Evolutionary conservation across 2,888 invertebrate genomes (phyloP), one percentile per base, ranked within the genome.

Genomic region (Philonicus albiceps): DNA sequence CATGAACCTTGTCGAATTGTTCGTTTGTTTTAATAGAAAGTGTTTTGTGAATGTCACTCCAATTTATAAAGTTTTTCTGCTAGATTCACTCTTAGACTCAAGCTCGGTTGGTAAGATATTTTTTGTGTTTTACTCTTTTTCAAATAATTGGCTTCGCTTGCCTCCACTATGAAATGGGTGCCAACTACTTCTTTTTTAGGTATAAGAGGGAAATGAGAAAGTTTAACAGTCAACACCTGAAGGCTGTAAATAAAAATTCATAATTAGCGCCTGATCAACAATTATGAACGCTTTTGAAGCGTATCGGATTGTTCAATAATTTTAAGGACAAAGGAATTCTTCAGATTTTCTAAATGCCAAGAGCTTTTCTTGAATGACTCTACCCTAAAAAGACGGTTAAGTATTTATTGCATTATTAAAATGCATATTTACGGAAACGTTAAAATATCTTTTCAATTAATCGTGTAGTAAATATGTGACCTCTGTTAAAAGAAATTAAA

Each of bases 1-100:
- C 75, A 37, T 37, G 75, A 75, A 75, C 75, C 75, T 75, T 75
- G 75, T 75, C 37, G 75, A 75, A 75, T 37, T 75, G 37, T 31
- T 75, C 19, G 37, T 37, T 75, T 75, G 75, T 31, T 75, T 75
- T 31, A 37, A 19, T 75, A 22, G 75, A 75, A 30, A 75, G 75
- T 31, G 30, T 34, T 75, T 75, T 75, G 7, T 75, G 75, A 75
- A 75, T 37, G 75, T 75, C 75, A 75, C 19, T 37, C 30, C 37
- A 75, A 31, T 75, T 75, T 34, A 37, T 22, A n/a, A 75, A 22
- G 13, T 43, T 19, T 37, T 75, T 53, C n/a, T 22, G 55, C 43
- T 49, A 11, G 43, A 49, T n/a, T 49, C 16, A 49, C 19, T 49
- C 49, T n/a, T 11, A 5, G 49, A 16, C 19, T n/a, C 49, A 49